Conservation (phyloP, 2,888 invertebrate species). For the Nesidiocoris tenuis region DNA sequence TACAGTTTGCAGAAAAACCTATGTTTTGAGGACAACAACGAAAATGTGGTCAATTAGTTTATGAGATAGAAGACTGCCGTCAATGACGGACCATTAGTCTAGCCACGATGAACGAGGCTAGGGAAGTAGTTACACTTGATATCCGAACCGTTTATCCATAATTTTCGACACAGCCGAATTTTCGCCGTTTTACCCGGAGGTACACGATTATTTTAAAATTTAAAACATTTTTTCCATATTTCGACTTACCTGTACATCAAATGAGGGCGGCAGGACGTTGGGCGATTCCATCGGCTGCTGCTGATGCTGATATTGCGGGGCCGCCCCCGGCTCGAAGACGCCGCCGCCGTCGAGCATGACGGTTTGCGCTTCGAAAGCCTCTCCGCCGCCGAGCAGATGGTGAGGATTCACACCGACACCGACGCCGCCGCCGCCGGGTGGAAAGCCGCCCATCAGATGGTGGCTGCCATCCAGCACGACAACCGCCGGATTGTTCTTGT, state of each 20-base stretch:
- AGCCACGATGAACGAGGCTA: no score
- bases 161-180: no score
- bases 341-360: conserved; percentile 50
- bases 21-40: no score
- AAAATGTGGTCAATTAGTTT: no score
- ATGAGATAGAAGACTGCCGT: no score
- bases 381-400: conserved; percentile 43
- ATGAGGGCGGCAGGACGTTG: conserved; percentile 60
- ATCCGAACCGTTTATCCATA: no score
- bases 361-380: conserved; percentile 51
- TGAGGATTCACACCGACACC: conserved; percentile 17
- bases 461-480: conserved; percentile 50
- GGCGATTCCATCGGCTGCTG: conserved; percentile 52
- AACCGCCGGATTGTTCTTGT: conserved; percentile 57
- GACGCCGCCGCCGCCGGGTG: conserved; percentile 26
- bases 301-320: conserved; percentile 49
- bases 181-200: no score
- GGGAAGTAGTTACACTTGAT: no score
- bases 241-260: conserved; percentile 75
- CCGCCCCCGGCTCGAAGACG: conserved; percentile 47
- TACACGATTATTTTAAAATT: no score
- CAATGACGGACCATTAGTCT: no score
- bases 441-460: conserved; percentile 55
- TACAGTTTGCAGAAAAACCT: no score
- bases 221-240: no score